phyloP scores from a whole-genome alignment of 2,888 invertebrate genomes.

The Rhingia rostrata region DNA sequence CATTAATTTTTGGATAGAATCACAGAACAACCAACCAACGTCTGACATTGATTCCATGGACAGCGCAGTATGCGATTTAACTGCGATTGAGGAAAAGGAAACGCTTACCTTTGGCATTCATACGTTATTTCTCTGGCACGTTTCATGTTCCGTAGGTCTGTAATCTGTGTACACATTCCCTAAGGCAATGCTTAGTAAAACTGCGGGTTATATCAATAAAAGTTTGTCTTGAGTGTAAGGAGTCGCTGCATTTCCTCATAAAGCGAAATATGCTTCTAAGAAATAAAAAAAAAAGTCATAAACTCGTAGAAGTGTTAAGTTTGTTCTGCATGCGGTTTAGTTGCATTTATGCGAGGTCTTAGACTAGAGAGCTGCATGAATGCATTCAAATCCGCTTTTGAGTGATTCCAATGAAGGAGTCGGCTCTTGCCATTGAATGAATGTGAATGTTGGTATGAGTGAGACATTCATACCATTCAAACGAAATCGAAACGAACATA shows the following conservation, averaged over 20 bases:
- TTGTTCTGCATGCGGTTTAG: too few relatives aligned
- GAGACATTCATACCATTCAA: too few relatives aligned
- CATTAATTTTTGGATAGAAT: slow-evolving; percentile 64
- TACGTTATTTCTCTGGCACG: slow-evolving; percentile 41
- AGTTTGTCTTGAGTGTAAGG: not conserved
- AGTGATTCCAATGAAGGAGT: too few relatives aligned
- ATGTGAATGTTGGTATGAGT: too few relatives aligned
- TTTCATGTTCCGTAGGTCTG: slow-evolving; percentile 29
- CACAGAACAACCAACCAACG: slow-evolving; percentile 1
- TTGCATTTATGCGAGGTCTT: too few relatives aligned
- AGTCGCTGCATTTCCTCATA: not conserved
- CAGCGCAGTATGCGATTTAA: slow-evolving; percentile 5
- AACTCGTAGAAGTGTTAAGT: too few relatives aligned
- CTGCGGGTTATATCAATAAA: slow-evolving; percentile 6
- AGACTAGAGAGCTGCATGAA: too few relatives aligned
- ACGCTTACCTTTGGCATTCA: slow-evolving; percentile 28
- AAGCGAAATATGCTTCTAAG: not conserved
- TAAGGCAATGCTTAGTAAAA: slow-evolving; percentile 8
- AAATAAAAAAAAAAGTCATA: not conserved
- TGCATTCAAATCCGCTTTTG: too few relatives aligned
- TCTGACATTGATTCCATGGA: slow-evolving; percentile 55
- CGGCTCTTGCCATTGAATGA: too few relatives aligned
- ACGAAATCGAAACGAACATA: too few relatives aligned
- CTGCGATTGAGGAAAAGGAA: slow-evolving; percentile 34
- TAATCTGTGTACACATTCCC: not conserved